Evolutionary conservation across 2,888 invertebrate genomes (phyloP), one percentile per base, ranked within the genome.

Genomic region (Eurytoma californica): DNA sequence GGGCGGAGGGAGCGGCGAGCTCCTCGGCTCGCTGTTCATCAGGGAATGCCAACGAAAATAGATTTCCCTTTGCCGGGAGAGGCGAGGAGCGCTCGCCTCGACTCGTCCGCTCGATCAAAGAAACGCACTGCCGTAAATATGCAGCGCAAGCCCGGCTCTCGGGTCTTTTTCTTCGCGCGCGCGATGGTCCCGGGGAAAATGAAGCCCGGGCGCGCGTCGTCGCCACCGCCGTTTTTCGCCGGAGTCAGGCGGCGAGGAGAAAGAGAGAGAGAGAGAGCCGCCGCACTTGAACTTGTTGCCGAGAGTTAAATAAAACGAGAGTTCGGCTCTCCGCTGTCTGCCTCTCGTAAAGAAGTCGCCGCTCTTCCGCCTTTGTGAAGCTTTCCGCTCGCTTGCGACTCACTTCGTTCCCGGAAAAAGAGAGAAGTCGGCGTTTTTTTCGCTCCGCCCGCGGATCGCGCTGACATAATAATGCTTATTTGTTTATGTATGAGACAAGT

Each of bases 41-140:
- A 84, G 83, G 83, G 83, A 82, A 84, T 82, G 83, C 77, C 84
- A 84, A 83, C 84, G 79, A 85, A 84, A 83, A 84, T 84, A 83
- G 84, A 85, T 85, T 83, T 85, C 80, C 83, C 82, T 82, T 78
- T 77, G 80, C 82, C 72, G 28, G 39, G 57, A 20, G 14, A 49
- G 18, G 67, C 61, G 69, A 72, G 66, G 53, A n/a, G 51, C 63
- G 53, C 57, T 47, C 63, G 28, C 39, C 58, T 24, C 69, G 0
- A 9, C 58, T 57, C 47, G 67, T 72, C 63, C 68, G 60, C 13
- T 58, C 72, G 73, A 77, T 77, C 79, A 72, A 75, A 76, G 72
- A 72, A 79, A 65, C 57, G 53, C 65, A 20, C 18, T 79, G 58
- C 79, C 70, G 70, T 74, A 70, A 69, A 74, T 73, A 74, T 63